Evolutionary conservation across 2,888 invertebrate genomes (phyloP).

Genomic region (Pachliopta kotzebuea): DNA sequence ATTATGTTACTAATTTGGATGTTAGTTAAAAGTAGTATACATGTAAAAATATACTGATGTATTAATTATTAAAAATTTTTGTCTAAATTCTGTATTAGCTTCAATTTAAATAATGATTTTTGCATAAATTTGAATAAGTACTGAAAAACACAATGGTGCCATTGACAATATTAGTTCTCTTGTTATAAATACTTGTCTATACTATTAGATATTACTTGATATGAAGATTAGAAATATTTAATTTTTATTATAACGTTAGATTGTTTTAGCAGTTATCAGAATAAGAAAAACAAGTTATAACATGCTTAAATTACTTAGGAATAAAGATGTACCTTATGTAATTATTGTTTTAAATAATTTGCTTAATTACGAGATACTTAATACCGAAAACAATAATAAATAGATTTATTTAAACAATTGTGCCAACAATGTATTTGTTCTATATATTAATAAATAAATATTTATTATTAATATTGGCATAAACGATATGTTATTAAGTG

Average conservation of each 20-base stretch:
- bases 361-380: not conserved
- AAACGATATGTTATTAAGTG: no score
- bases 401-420: not conserved
- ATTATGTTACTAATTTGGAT: not conserved
- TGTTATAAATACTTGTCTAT: constrained; percentile 30
- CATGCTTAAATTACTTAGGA: no score
- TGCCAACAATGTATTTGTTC: constrained; percentile 9
- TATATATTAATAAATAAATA: not conserved
- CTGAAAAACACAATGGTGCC: constrained; percentile 56
- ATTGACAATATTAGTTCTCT: constrained; percentile 71
- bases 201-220: constrained; percentile 7
- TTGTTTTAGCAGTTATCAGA: no score
- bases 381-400: not conserved
- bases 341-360: not conserved
- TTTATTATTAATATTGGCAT: no score
- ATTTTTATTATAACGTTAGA: constrained; percentile 9
- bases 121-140: constrained; percentile 33
- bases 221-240: constrained; percentile 4
- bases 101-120: not conserved
- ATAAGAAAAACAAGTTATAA: no score
- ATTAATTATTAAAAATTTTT: not conserved
- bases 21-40: not conserved
- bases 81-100: not conserved
- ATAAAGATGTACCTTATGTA: not conserved
- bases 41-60: not conserved